phyloP scores from a whole-genome alignment of 2,113 vertebrate species.

The Tiliqua scincoides region DNA sequence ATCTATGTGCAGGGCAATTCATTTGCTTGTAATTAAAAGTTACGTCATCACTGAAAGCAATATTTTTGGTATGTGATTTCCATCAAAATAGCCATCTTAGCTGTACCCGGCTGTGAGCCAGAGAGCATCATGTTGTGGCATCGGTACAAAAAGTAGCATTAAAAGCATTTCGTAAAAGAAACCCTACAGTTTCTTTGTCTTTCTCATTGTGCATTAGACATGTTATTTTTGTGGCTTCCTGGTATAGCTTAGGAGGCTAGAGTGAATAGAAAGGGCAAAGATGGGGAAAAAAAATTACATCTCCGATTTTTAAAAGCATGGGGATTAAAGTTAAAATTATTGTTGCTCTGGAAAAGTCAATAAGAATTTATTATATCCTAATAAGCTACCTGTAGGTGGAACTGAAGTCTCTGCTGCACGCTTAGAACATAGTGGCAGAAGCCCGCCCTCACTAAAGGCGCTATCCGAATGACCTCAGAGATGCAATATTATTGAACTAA shows the following conservation, averaged over 20 bases:
- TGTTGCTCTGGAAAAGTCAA: background rate
- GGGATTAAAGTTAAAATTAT: background rate
- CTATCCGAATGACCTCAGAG: too few relatives aligned
- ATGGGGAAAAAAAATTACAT: background rate
- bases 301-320: constrained; percentile 1
- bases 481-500: too few relatives aligned
- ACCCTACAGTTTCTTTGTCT: constrained; percentile 24
- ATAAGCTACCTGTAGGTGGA: background rate
- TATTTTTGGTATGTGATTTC: constrained; percentile 13
- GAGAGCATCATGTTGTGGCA: constrained; percentile 21
- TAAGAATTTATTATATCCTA: background rate
- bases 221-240: constrained; percentile 15
- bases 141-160: constrained; percentile 34
- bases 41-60: constrained; percentile 33
- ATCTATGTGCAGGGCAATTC: constrained; percentile 5
- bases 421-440: background rate
- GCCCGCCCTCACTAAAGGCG: background rate
- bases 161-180: constrained; percentile 45
- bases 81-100: constrained; percentile 25
- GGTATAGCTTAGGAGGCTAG: background rate
- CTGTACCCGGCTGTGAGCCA: constrained; percentile 44
- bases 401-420: background rate
- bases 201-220: constrained; percentile 27
- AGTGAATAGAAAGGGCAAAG: constrained; percentile 13
- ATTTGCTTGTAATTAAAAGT: constrained; percentile 47